phyloP scores from a whole-genome alignment of 1,140 invertebrate genomes.

The Linepithema humile region DNA sequence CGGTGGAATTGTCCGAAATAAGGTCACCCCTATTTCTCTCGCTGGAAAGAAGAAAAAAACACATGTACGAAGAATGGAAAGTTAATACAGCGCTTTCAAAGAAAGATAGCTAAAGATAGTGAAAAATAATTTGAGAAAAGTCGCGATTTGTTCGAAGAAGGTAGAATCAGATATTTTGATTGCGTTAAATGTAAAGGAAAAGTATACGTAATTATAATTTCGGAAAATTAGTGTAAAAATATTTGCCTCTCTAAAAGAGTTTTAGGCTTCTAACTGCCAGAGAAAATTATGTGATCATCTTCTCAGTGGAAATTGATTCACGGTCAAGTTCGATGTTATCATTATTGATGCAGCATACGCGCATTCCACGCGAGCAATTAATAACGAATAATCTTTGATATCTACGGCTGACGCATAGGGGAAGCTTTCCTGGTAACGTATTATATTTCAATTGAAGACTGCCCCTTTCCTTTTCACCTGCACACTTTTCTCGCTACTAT shows the following conservation, averaged over 20 bases:
- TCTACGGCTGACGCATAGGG: neutral
- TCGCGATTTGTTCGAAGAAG: too few relatives aligned
- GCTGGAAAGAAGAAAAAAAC: neutral
- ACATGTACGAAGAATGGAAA: neutral
- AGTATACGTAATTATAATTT: neutral
- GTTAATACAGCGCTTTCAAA: neutral
- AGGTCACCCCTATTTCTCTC: neutral
- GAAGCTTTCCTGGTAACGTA: neutral
- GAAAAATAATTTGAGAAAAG: neutral
- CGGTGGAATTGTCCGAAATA: neutral
- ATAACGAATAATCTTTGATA: conserved; percentile 1
- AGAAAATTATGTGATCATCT: neutral
- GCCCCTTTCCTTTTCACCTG: neutral
- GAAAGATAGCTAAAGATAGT: neutral
- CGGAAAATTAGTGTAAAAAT: neutral
- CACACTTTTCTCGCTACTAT: conserved; percentile 17
- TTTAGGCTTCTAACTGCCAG: neutral
- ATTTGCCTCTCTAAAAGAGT: neutral
- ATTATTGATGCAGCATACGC: neutral
- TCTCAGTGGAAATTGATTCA: neutral
- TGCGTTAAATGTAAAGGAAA: neutral
- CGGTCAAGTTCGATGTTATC: neutral
- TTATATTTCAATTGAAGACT: conserved; percentile 15
- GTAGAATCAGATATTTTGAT: neutral
- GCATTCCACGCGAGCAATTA: neutral